Conservation (phyloP, 2,888 invertebrate species). For the Pyrrhopygopsis socrates region DNA sequence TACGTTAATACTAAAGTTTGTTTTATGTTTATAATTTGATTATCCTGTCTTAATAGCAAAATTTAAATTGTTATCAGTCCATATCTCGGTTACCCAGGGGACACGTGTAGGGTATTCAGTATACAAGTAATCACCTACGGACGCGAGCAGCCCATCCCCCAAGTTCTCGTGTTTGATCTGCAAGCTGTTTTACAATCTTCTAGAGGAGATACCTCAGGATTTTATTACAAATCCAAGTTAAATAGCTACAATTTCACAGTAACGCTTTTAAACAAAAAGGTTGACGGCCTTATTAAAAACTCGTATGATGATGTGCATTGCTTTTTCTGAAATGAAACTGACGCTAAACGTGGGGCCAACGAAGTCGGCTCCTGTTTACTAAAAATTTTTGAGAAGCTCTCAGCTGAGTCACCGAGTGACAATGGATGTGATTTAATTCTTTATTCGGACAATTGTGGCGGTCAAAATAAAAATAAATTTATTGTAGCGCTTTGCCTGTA, state of each 20-base stretch:
- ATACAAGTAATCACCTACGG: too few species aligned
- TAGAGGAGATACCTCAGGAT: slow-evolving; percentile 69
- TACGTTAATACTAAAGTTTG: too few species aligned
- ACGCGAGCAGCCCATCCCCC: too few species aligned
- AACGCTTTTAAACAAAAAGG: slow-evolving; percentile 57
- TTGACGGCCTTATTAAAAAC: slow-evolving; percentile 43
- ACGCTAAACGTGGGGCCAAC: slow-evolving; percentile 79
- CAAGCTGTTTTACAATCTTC: slow-evolving; percentile 81
- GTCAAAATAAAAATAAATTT: slow-evolving; percentile 80
- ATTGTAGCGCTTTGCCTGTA: slow-evolving; percentile 3
- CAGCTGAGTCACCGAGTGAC: slow-evolving; percentile 1
- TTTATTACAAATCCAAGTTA: slow-evolving; percentile 80
- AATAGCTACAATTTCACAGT: slow-evolving; percentile 74
- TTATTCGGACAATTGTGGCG: slow-evolving; percentile 74
- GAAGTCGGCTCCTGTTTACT: slow-evolving; percentile 78
- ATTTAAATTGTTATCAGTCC: too few species aligned
- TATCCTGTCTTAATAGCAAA: too few species aligned
- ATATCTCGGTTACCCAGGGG: too few species aligned
- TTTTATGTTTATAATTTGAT: too few species aligned
- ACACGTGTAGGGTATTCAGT: too few species aligned
- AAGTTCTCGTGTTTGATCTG: slow-evolving; percentile 73
- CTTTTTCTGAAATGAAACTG: slow-evolving; percentile 82
- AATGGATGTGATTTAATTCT: slow-evolving; percentile 63
- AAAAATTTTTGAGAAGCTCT: slow-evolving; percentile 51
- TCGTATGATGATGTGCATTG: slow-evolving; percentile 71